These are phyloP conservation scores for Drosophila formosana DNA, from an alignment of 2,888 invertebrate species.

Conservation along the genomic window DNA sequence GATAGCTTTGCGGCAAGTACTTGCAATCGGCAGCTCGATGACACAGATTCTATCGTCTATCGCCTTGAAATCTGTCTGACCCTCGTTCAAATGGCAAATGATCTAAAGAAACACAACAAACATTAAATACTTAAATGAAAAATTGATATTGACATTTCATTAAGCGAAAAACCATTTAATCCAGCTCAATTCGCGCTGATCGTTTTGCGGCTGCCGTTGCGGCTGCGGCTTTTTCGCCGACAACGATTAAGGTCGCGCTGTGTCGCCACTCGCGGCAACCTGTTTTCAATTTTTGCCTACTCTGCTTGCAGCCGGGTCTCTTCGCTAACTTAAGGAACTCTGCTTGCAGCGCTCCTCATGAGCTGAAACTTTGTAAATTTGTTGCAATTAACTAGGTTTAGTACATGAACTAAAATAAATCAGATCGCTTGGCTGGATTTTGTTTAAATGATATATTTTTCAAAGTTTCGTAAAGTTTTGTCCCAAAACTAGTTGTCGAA, in stretches of 20 bases:
- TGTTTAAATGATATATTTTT: no score
- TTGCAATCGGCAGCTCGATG: conserved; percentile 52
- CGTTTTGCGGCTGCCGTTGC: conserved; percentile 8
- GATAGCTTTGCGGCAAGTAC: conserved; percentile 53
- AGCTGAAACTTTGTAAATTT: conserved; percentile 1
- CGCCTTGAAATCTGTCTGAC: conserved; percentile 42
- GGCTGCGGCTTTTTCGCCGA: not conserved
- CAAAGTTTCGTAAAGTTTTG: no score
- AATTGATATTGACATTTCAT: conserved; percentile 74
- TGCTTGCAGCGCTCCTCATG: not conserved
- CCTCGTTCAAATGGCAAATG: conserved; percentile 45
- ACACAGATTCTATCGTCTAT: conserved; percentile 27
- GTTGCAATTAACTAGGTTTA: not conserved
- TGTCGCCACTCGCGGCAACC: conserved; percentile 11
- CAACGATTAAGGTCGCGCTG: conserved; percentile 38
- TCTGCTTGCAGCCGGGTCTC: not conserved
- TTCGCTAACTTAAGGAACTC: not conserved
- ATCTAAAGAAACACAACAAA: conserved; percentile 5
- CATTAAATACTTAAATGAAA: not conserved
- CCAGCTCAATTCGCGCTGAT: conserved; percentile 59
- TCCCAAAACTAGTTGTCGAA: no score
- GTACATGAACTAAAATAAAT: not conserved
- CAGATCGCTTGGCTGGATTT: no score
- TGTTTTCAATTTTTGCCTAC: conserved; percentile 3
- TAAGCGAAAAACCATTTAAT: conserved; percentile 66